Percentiles rank a stretch among this genome's conserved stretches.
Conservation (phyloP, 2,888 invertebrate species). For the Malthinus flaveolus region DNA sequence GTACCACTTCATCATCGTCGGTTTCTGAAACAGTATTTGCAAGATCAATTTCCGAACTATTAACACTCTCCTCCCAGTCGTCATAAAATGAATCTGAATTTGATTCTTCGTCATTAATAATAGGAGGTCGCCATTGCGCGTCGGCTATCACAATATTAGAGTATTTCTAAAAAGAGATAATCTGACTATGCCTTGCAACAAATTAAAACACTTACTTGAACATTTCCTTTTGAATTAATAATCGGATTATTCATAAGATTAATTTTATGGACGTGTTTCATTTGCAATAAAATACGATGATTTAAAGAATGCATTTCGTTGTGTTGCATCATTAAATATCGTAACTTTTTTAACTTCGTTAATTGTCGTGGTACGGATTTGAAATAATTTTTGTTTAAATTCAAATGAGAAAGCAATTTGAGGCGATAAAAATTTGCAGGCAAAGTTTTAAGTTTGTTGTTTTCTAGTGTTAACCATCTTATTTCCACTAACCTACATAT, state of each 20-base stretch:
- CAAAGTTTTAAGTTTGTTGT: slow-evolving; percentile 60
- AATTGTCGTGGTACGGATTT: slow-evolving; percentile 56
- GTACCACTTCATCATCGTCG: slow-evolving; percentile 44
- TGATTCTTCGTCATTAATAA: slow-evolving; percentile 18
- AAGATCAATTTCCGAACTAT: slow-evolving; percentile 49
- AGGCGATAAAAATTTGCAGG: slow-evolving; percentile 60
- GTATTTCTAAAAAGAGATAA: slow-evolving; percentile 22
- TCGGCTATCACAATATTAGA: slow-evolving; percentile 42
- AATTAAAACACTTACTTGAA: slow-evolving; percentile 33
- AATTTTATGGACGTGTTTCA: slow-evolving; percentile 45
- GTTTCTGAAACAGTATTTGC: slow-evolving; percentile 44
- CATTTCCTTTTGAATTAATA: slow-evolving; percentile 29
- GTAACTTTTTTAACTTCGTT: slow-evolving; percentile 42
- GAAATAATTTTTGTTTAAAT: slow-evolving; percentile 63
- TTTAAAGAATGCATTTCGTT: slow-evolving; percentile 45
- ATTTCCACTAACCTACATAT: slow-evolving; percentile 61
- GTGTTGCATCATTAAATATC: slow-evolving; percentile 45
- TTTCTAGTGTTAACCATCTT: slow-evolving; percentile 68
- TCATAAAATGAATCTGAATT: slow-evolving; percentile 44
- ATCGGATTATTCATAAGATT: slow-evolving; percentile 48
- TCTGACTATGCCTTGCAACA: not conserved
- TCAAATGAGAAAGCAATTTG: slow-evolving; percentile 63
- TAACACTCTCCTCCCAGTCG: slow-evolving; percentile 50
- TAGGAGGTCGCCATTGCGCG: slow-evolving; percentile 29
- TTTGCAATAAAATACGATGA: slow-evolving; percentile 38